Percentiles rank a stretch among this genome's conserved stretches.
phyloP scores from a whole-genome alignment of 2,113 vertebrate species.

The Heloderma charlesbogerti region DNA sequence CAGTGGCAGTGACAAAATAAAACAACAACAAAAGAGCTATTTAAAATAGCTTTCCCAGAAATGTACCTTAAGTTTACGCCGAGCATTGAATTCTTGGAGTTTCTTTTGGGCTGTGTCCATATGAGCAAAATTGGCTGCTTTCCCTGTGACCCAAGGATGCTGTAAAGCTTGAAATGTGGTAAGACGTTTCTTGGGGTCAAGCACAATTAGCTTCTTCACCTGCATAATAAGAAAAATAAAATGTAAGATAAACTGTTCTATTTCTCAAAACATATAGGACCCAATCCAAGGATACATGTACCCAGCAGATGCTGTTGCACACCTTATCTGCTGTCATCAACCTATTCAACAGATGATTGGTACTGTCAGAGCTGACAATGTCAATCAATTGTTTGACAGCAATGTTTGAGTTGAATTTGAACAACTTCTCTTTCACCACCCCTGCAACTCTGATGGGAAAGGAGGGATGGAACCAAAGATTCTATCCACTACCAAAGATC shows the following conservation, averaged over 20 bases:
- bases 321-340: neutral
- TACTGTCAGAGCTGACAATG: neutral
- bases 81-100: slow-evolving; percentile 91
- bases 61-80: slow-evolving; percentile 89
- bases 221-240: slow-evolving; percentile 52
- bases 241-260: neutral
- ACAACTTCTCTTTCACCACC: too few relatives aligned
- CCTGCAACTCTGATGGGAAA: neutral
- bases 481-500: neutral
- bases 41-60: neutral
- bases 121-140: slow-evolving; percentile 89
- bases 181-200: slow-evolving; percentile 89
- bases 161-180: slow-evolving; percentile 88
- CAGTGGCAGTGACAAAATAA: neutral
- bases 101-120: slow-evolving; percentile 93
- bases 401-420: neutral
- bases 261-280: neutral
- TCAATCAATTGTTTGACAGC: neutral
- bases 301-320: neutral
- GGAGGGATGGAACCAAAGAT: neutral
- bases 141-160: slow-evolving; percentile 91
- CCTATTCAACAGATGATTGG: neutral
- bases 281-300: neutral
- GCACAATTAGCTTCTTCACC: slow-evolving; percentile 90
- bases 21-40: neutral